Evolutionary conservation across 2,797 vertebrate genomes (phyloP), one percentile per base, ranked within the genome.

Genomic region (Neosilurus hyrtlii): DNA sequence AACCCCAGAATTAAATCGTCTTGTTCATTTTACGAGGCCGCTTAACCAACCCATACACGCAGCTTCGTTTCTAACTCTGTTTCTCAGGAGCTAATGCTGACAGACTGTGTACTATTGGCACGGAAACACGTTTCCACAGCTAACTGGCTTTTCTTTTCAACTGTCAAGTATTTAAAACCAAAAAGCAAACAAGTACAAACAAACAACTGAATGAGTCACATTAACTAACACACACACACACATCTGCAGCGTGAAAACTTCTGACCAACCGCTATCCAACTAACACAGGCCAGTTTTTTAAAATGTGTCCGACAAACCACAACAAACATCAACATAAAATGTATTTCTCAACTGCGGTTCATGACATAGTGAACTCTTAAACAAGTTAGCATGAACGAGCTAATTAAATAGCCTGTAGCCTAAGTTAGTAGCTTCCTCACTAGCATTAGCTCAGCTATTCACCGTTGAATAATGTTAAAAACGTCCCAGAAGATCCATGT

Each of bases 371-470:
- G 4, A 78, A 51, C 3, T 30, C 37, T 22, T 68, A 14, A 30
- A 82, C 72, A 24, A 63, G 9, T 54, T 30, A 52, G 16, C 54
- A 22, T 4, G 52, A 63, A 43, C 24, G 24, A 66, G 52, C 49
- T 67, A 72, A 72, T 57, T 54, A 71, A 66, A 74, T 52, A 84
- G 35, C 52, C 5, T 67, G 26, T 76, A 76, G 63, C 18, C 24
- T n/a, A 56, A 79, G 24, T 65, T 66, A 67, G 16, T 22, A 26
- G 65, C 43, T 16, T 67, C 16, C 11, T 51, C 10, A 57, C 14
- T 81, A 81, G 52, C 56, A 51, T 80, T 80, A 81, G 71, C 83
- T 59, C 54, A 80, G 66, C 30, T 57, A 20, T 65, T 26, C 43
- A 51, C 20, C 74, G 35, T 16, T 24, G 2, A 49, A 62, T 59